Base-by-base conservation (phyloP, 2,888 invertebrate species). In the Mayetiola destructor region DNA sequence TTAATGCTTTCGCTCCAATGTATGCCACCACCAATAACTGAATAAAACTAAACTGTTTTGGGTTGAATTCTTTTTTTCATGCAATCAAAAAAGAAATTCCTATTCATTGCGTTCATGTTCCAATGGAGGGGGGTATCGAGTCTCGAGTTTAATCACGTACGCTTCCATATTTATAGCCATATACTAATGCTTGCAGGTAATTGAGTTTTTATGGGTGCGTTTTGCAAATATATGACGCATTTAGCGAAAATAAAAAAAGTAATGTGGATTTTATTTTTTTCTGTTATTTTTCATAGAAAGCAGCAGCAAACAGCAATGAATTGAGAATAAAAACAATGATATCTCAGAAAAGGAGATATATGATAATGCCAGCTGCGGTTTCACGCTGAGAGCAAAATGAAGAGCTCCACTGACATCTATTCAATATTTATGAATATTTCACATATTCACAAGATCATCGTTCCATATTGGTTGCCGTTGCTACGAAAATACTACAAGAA, bases 351-450 rank as follows among this genome's bases (percentile, higher is more conserved):
- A 8, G 21, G 42, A 23, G 23, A 48, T 48, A n/a, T n/a, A n/a
- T n/a, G n/a, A n/a, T 20, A 23, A 48, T 27, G 27, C 48, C 27
- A 27, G 3, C 27, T 8, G 14, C 9, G 27, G 23, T n/a, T n/a
- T n/a, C n/a, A 40, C 3, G 12, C 40, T 21, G 40, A 40, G n/a
- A n/a, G n/a, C n/a, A n/a, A n/a, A n/a, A 40, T 21, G 8, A 40
- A 40, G 10, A 39, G 42, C 23, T 23, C 23, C 48, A 23, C 48
- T 48, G 48, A 48, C 48, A 48, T 27, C 23, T 16, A 48, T 48
- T 27, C 48, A 48, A 48, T 48, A 48, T 48, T 48, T 48, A 48
- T 27, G 48, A 48, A 27, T n/a, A n/a, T 48, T 27, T 27, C 48
- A 27, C 23, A 23, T 23, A 48, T 48, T 48, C 48, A 16, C 48